phyloP scores from a whole-genome alignment of 1,140 invertebrate species.

The Temnothorax curvispinosus region DNA sequence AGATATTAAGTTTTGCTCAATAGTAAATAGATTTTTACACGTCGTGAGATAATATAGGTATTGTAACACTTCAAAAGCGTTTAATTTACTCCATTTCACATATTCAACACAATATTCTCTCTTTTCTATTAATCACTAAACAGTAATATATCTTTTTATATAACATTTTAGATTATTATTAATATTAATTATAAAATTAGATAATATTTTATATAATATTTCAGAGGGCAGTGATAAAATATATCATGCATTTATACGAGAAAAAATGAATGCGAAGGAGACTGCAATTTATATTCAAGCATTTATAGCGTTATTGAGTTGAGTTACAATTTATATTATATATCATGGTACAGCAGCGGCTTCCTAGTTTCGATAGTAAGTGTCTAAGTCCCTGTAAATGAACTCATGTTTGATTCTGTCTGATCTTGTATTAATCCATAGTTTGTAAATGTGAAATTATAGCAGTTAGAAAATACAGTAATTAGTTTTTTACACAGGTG shows the following conservation, averaged over 20 bases:
- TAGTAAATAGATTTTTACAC: too few species aligned
- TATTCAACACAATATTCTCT: neutral
- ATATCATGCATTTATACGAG: slow-evolving; percentile 12
- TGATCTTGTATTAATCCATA: neutral
- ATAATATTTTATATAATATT: slow-evolving; percentile 16
- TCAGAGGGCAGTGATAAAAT: slow-evolving; percentile 14
- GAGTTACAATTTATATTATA: slow-evolving; percentile 48
- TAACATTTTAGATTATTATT: neutral
- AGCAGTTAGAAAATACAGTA: slow-evolving; percentile 19
- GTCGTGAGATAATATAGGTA: neutral
- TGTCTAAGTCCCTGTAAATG: slow-evolving; percentile 38
- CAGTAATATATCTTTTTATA: neutral
- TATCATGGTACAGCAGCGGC: slow-evolving; percentile 79
- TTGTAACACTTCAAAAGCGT: neutral
- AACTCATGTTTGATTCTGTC: neutral
- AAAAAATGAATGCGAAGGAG: slow-evolving; percentile 22
- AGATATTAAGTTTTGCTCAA: neutral
- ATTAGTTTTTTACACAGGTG: slow-evolving; percentile 61
- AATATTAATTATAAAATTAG: neutral
- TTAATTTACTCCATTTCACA: neutral
- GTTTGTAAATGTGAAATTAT: neutral
- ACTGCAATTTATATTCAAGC: neutral
- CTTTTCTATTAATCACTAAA: neutral
- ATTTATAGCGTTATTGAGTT: slow-evolving; percentile 33
- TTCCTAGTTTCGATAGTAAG: slow-evolving; percentile 78